phyloP scores from a whole-genome alignment of 2,113 vertebrate genomes.

The Pycnonotus jocosus region DNA sequence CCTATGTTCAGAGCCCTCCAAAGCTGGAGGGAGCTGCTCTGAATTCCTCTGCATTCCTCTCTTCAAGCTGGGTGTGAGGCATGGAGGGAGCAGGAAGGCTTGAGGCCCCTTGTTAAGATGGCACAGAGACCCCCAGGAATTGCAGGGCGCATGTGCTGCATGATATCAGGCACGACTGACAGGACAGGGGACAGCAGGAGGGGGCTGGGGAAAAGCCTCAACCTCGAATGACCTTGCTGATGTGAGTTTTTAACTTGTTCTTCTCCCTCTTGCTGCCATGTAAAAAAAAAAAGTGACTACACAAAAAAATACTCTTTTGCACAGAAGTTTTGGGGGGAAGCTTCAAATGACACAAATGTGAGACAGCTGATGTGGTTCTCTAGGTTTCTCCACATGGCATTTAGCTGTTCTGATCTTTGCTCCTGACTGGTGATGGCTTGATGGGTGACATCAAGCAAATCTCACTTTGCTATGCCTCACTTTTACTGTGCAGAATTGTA shows the following conservation, averaged over 20 bases:
- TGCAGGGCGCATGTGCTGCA: not conserved
- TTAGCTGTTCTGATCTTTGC: not conserved
- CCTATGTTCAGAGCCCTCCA: not conserved
- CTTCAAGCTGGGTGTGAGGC: not conserved
- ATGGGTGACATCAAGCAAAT: not conserved
- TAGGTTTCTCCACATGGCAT: not conserved
- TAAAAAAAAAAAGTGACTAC: not conserved
- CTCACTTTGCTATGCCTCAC: not conserved
- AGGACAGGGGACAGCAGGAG: not conserved
- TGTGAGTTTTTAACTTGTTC: not conserved
- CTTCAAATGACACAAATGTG: not conserved
- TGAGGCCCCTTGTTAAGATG: not conserved
- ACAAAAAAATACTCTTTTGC: not conserved
- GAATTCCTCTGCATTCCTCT: not conserved
- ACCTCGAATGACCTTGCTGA: slow-evolving; percentile 23
- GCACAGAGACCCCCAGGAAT: not conserved
- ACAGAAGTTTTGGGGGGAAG: not conserved
- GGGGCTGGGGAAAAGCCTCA: not conserved
- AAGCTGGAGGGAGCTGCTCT: slow-evolving; percentile 1
- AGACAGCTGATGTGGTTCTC: not conserved
- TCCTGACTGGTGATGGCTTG: not conserved
- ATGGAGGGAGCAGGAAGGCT: not conserved
- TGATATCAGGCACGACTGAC: not conserved
- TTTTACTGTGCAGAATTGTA: not conserved
- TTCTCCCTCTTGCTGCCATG: not conserved